These are phyloP conservation scores for Lacerta bilineata DNA, from an alignment of 2,797 vertebrate genomes.

Conservation along the genomic window DNA sequence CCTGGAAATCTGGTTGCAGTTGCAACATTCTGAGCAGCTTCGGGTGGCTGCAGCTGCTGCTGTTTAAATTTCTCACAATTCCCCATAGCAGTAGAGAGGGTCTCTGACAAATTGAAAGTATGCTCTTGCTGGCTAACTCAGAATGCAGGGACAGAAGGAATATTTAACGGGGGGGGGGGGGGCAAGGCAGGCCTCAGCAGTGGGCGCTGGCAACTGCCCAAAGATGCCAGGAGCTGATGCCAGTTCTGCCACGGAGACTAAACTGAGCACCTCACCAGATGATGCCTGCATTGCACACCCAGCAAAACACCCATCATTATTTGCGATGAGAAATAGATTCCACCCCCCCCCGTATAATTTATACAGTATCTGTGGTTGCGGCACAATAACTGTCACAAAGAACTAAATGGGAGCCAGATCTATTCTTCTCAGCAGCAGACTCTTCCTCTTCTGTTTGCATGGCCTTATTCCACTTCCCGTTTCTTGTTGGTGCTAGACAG, in stretches of 20 bases:
- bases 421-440: not conserved
- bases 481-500: not conserved
- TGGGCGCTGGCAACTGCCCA: too few relatives aligned
- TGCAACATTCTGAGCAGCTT: not conserved
- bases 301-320: not conserved
- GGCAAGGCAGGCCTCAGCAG: not conserved
- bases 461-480: not conserved
- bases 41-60: not conserved
- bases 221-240: too few relatives aligned
- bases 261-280: not conserved
- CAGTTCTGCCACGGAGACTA: not conserved
- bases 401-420: not conserved
- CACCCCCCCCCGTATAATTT: not conserved
- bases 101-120: not conserved
- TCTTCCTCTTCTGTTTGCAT: not conserved
- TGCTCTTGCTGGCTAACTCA: not conserved
- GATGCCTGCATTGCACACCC: constrained; percentile 1
- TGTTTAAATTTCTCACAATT: not conserved
- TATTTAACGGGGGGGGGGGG: not conserved
- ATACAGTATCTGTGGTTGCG: too few relatives aligned
- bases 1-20: not conserved
- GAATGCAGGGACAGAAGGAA: not conserved
- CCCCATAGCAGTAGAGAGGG: not conserved
- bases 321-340: not conserved
- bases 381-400: too few relatives aligned